Conservation (phyloP, 2,888 invertebrate genomes). For the Mimas tiliae region DNA sequence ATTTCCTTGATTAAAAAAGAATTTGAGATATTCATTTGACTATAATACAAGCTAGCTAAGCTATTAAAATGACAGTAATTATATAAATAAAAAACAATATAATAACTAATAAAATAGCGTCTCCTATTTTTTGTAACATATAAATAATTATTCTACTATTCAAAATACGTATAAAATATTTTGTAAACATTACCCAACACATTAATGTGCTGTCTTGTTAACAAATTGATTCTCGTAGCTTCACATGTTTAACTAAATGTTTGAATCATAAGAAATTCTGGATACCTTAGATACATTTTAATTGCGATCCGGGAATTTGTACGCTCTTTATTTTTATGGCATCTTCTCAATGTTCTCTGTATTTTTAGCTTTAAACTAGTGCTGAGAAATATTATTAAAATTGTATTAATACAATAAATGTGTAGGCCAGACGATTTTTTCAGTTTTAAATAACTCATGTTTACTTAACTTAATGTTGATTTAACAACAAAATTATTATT, state of each 20-base stretch:
- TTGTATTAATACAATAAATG: neutral
- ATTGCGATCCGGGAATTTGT: slow-evolving; percentile 21
- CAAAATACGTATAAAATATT: too few species aligned
- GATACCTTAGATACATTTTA: neutral
- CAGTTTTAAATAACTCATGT: neutral
- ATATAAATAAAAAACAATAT: too few species aligned
- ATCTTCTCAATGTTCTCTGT: slow-evolving; percentile 41
- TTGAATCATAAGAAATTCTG: neutral
- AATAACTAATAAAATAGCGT: too few species aligned
- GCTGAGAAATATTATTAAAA: slow-evolving; percentile 18
- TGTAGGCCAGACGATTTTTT: neutral
- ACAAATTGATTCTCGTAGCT: neutral
- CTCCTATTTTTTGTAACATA: too few species aligned
- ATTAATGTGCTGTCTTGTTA: neutral
- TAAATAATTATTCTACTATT: too few species aligned
- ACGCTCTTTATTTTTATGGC: slow-evolving; percentile 40
- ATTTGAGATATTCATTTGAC: neutral
- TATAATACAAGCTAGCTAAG: too few species aligned
- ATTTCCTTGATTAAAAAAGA: neutral
- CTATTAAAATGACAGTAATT: too few species aligned
- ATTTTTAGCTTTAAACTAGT: slow-evolving; percentile 24
- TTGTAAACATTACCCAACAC: neutral
- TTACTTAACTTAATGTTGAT: too few species aligned
- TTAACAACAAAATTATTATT: too few species aligned
- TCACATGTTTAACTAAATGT: neutral